Percentiles rank a stretch among this genome's conserved stretches.
These are phyloP conservation scores for Nymphalis urticae DNA, from an alignment of 2,888 invertebrate species.

Conservation along the genomic window DNA sequence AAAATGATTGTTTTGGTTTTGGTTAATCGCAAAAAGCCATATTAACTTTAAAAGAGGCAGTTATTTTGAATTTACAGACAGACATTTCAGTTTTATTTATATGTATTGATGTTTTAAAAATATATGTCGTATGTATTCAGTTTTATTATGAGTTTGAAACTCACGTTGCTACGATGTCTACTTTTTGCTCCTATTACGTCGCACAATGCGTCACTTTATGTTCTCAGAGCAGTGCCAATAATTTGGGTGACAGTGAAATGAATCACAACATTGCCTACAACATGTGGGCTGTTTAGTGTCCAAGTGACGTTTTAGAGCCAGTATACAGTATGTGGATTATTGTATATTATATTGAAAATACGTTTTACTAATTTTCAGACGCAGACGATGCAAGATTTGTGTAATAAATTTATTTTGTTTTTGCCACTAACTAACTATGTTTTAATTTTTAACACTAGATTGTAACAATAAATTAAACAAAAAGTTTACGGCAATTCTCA, in stretches of 20 bases:
- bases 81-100: background rate
- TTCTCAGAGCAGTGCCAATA: slow-evolving; percentile 40
- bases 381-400: too few species aligned
- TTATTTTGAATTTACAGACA: background rate
- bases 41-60: too few species aligned
- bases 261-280: slow-evolving; percentile 38
- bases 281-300: slow-evolving; percentile 22
- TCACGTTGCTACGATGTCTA: slow-evolving; percentile 26
- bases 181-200: slow-evolving; percentile 46
- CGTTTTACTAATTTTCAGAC: background rate
- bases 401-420: too few species aligned
- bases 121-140: slow-evolving; percentile 7
- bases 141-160: slow-evolving; percentile 14
- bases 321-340: background rate
- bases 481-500: too few species aligned
- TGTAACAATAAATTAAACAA: too few species aligned
- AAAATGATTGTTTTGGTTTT: too few species aligned
- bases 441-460: too few species aligned
- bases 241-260: slow-evolving; percentile 41
- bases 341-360: background rate
- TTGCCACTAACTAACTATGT: too few species aligned
- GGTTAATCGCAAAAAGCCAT: too few species aligned
- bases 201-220: slow-evolving; percentile 52
- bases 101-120: background rate
- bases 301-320: slow-evolving; percentile 11